Conservation (phyloP, 1,140 invertebrate species). For the Nylanderia fulva region DNA sequence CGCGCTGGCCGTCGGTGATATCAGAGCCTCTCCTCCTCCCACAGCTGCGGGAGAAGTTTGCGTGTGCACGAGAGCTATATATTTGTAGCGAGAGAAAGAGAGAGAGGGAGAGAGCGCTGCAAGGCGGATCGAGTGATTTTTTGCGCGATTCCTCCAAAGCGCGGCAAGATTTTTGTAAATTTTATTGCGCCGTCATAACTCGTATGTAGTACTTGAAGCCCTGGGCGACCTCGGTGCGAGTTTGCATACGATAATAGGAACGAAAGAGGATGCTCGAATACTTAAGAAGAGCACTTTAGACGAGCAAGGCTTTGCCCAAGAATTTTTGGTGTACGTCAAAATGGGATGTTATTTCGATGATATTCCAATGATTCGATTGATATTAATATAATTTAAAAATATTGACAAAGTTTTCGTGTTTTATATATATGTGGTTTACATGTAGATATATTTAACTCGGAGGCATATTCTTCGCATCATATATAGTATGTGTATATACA, state of each 20-base stretch:
- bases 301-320: neutral
- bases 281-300: slow-evolving; percentile 10
- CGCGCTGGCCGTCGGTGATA: slow-evolving; percentile 45
- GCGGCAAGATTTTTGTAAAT: slow-evolving; percentile 45
- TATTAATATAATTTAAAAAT: neutral
- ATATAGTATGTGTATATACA: too few species aligned
- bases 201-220: neutral
- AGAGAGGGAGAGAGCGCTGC: neutral
- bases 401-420: neutral
- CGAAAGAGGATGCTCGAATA: neutral
- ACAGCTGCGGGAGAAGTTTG: slow-evolving; percentile 25
- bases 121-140: slow-evolving; percentile 4
- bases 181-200: slow-evolving; percentile 46
- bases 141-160: slow-evolving; percentile 41
- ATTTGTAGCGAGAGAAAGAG: neutral
- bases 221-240: slow-evolving; percentile 2
- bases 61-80: slow-evolving; percentile 16
- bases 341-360: slow-evolving; percentile 8
- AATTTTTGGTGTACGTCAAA: neutral
- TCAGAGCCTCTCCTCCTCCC: slow-evolving; percentile 5
- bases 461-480: neutral
- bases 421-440: slow-evolving; percentile 6
- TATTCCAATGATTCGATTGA: neutral
- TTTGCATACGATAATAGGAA: slow-evolving; percentile 39
- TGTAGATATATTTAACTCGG: neutral